Evolutionary conservation across 2,888 invertebrate species (phyloP).

Genomic region (Hybos culiciformis): DNA sequence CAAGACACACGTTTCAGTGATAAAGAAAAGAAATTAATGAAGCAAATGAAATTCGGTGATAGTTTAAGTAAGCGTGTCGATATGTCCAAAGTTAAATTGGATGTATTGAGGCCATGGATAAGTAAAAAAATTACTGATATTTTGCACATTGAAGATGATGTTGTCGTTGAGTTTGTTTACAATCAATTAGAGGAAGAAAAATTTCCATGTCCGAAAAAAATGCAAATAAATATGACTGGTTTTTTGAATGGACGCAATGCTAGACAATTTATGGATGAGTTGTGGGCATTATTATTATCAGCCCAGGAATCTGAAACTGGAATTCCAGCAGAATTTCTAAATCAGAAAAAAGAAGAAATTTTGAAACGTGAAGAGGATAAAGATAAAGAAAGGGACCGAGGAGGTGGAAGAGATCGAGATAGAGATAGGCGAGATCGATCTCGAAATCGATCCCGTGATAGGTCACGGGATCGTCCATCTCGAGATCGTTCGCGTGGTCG

Average conservation of each 20-base stretch:
- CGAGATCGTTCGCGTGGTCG: background rate
- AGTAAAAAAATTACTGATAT: constrained; percentile 92
- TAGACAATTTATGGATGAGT: constrained; percentile 90
- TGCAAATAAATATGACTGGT: constrained; percentile 99
- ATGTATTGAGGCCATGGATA: constrained; percentile 98
- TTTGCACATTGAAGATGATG: constrained; percentile 96
- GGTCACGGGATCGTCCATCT: constrained; percentile 12
- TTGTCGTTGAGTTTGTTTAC: constrained; percentile 96
- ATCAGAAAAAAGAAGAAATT: constrained; percentile 94
- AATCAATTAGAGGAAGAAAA: constrained; percentile 91
- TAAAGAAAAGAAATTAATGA: constrained; percentile 97
- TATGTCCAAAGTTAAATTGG: constrained; percentile 95
- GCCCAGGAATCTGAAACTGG: constrained; percentile 93
- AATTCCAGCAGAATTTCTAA: constrained; percentile 87
- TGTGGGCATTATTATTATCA: constrained; percentile 89
- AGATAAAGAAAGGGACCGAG: constrained; percentile 17
- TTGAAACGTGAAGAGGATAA: constrained; percentile 51
- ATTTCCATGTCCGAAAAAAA: constrained; percentile 93
- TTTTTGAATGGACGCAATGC: constrained; percentile 97
- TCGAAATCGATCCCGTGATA: constrained; percentile 24
- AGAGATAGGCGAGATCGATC: constrained; percentile 23
- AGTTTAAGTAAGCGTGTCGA: constrained; percentile 91
- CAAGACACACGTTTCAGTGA: constrained; percentile 99
- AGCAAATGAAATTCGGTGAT: constrained; percentile 97
- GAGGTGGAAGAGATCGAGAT: constrained; percentile 24